Percentiles rank a stretch among this genome's conserved stretches.
Conservation (phyloP, 2,797 vertebrate genomes). For the Thripadectes ignobilis region DNA sequence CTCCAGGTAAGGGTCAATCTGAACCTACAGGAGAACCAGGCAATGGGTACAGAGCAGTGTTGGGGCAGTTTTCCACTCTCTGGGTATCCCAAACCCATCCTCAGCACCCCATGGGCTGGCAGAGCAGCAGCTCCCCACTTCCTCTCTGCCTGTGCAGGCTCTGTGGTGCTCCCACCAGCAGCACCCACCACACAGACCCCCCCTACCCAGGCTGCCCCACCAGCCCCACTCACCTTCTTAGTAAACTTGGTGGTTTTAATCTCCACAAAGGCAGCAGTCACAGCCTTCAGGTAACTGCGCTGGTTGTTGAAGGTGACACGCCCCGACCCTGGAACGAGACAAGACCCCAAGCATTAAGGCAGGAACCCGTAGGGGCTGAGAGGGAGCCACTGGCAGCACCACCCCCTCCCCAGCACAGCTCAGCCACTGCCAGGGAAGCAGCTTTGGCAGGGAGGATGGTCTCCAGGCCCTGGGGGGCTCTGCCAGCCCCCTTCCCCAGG, state of each 20-base stretch:
- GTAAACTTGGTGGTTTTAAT: slow-evolving; percentile 99
- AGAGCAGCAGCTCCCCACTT: not conserved
- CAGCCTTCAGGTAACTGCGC: slow-evolving; percentile 96
- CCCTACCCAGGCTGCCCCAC: accelerated
- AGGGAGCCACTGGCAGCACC: not conserved
- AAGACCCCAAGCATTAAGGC: not conserved
- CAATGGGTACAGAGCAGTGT: accelerated
- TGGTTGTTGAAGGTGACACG: slow-evolving; percentile 99
- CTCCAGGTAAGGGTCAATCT: slow-evolving; percentile 97
- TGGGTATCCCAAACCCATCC: not conserved
- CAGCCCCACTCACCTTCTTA: slow-evolving; percentile 85
- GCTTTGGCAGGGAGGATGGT: not conserved
- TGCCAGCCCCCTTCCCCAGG: not conserved
- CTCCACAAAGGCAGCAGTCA: slow-evolving; percentile 95
- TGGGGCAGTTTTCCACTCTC: accelerated
- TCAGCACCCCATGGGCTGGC: not conserved
- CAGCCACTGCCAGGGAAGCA: not conserved
- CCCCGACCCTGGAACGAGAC: slow-evolving; percentile 85
- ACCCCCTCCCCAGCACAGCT: accelerated
- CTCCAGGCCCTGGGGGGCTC: not conserved
- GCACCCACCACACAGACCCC: accelerated
- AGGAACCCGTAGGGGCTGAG: accelerated
- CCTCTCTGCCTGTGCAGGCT: too few species aligned
- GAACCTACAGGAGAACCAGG: slow-evolving; percentile 79
- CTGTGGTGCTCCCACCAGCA: accelerated